Base-by-base conservation (phyloP, 2,888 invertebrate species). In the Pheosia tremula region DNA sequence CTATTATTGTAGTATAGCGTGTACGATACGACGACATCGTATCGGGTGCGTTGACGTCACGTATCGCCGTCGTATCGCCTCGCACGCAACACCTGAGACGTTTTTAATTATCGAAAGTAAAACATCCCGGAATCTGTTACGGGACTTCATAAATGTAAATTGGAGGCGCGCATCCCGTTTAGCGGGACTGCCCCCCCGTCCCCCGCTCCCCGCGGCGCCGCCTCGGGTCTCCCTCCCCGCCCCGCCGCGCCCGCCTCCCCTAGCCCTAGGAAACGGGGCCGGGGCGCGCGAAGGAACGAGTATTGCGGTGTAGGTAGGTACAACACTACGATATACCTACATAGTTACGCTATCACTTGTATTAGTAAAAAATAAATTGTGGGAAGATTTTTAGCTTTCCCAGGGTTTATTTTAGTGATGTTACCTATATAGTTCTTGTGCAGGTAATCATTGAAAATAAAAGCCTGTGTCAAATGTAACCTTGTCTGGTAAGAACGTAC, bases 61-160 rank as follows among this genome's bases (percentile, higher is more conserved):
- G n/a, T n/a, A n/a, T n/a, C n/a, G n/a, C n/a, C n/a, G n/a, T n/a
- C n/a, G n/a, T n/a, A n/a, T n/a, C 74, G 69, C 73, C 77, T 69
- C 62, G 72, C 59, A 69, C 58, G 63, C 65, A 72, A 79, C 85
- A 87, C 83, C 88, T 87, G 85, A 91, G 88, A 90, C 87, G 80
- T 87, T 91, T 91, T 91, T 92, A 93, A 92, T 92, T 90, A 91
- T 92, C 89, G 90, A 91, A 90, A 90, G 90, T 91, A 91, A 24
- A 93, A 91, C 90, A 91, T 84, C 83, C 85, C 83, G 85, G 91
- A 89, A 89, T 92, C 90, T 86, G 90, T 91, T 89, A 90, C 88
- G 87, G 86, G 87, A 88, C 88, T 91, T 91, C 92, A 92, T 91
- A 93, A 93, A 91, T 93, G 92, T 93, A 93, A 91, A 93, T 92